These are phyloP conservation scores for Electrona antarctica DNA, from an alignment of 2,113 vertebrate species.

Conservation along the genomic window DNA sequence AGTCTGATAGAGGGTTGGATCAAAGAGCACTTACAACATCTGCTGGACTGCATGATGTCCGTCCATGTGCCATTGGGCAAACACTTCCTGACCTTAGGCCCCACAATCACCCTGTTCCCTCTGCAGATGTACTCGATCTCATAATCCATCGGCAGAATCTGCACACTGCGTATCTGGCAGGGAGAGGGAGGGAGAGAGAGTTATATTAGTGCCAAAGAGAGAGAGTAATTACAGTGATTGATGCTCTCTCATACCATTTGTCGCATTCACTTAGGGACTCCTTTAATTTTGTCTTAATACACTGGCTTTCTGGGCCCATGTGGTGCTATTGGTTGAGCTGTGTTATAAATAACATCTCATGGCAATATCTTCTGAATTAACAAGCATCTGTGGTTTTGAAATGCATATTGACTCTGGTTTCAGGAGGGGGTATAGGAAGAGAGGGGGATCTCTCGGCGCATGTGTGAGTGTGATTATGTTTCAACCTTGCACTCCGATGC, in stretches of 20 bases:
- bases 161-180: slow-evolving; percentile 83
- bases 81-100: slow-evolving; percentile 94
- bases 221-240: slow-evolving; percentile 39
- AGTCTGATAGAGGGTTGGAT: not conserved
- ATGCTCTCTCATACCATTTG: slow-evolving; percentile 25
- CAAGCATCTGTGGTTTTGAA: slow-evolving; percentile 26
- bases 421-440: not conserved
- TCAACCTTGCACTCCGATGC: not conserved
- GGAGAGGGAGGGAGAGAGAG: not conserved
- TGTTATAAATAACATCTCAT: slow-evolving; percentile 5
- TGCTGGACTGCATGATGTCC: slow-evolving; percentile 85
- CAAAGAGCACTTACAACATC: slow-evolving; percentile 83
- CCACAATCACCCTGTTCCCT: slow-evolving; percentile 87
- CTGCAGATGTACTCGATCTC: slow-evolving; percentile 96
- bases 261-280: slow-evolving; percentile 19
- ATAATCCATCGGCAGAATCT: slow-evolving; percentile 91
- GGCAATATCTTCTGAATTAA: slow-evolving; percentile 18
- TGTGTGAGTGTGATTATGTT: not conserved
- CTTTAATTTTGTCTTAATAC: slow-evolving; percentile 14
- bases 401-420: slow-evolving; percentile 13
- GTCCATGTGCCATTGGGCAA: slow-evolving; percentile 92
- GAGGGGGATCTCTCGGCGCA: not conserved
- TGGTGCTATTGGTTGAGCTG: slow-evolving; percentile 25
- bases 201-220: not conserved
- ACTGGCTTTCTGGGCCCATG: slow-evolving; percentile 20